Percentiles rank a stretch among this genome's conserved stretches.
phyloP scores from a whole-genome alignment of 2,113 vertebrate genomes.

The Nyctibius bracteatus region DNA sequence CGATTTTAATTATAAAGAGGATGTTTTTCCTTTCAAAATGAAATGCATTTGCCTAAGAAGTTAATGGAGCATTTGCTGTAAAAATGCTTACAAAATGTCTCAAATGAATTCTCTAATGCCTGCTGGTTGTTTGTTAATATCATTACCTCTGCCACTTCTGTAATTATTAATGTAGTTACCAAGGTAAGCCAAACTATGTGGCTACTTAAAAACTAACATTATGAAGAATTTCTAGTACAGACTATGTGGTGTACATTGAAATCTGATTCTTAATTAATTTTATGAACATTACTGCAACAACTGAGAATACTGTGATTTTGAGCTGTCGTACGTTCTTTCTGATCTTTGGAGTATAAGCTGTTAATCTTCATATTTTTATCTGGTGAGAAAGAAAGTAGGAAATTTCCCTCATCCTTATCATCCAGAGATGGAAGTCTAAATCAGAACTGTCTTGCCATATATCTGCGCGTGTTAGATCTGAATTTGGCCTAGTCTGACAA shows the following conservation, averaged over 20 bases:
- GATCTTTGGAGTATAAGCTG: neutral
- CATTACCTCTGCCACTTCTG: neutral
- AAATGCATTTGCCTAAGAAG: neutral
- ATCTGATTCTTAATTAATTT: neutral
- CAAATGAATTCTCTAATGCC: neutral
- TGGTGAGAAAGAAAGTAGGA: neutral
- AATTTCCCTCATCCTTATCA: neutral
- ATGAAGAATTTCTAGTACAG: neutral
- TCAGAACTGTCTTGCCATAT: neutral
- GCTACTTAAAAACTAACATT: neutral
- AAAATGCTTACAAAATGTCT: neutral
- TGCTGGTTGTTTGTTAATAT: neutral
- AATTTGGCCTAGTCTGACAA: neutral
- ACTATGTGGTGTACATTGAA: neutral
- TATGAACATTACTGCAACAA: neutral
- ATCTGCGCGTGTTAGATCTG: neutral
- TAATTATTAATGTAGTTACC: neutral
- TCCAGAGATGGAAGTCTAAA: neutral
- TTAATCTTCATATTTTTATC: neutral
- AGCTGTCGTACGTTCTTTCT: neutral
- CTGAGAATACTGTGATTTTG: neutral
- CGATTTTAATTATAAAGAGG: neutral
- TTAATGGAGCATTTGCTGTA: neutral
- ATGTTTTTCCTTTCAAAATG: neutral
- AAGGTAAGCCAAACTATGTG: neutral